These are phyloP conservation scores for Heliothis peltigera DNA, from an alignment of 2,888 invertebrate genomes.

Conservation along the genomic window DNA sequence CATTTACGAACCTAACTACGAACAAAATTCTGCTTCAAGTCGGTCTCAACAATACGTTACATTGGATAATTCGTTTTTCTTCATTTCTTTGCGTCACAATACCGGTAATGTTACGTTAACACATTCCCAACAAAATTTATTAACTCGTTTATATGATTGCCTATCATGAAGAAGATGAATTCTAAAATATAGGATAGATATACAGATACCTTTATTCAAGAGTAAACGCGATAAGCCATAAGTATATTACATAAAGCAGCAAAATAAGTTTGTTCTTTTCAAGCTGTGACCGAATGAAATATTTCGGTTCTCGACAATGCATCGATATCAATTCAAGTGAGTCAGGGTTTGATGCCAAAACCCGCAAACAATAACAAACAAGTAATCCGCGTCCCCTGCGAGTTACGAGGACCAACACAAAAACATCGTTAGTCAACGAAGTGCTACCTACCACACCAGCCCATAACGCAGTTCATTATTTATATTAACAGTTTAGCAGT, in stretches of 20 bases:
- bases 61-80: neutral
- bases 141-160: neutral
- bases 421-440: constrained; percentile 86
- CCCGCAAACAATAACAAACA: constrained; percentile 63
- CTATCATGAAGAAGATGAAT: no score
- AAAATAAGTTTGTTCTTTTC: constrained; percentile 41
- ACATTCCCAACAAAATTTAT: neutral
- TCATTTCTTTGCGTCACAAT: no score
- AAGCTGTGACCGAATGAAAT: constrained; percentile 49
- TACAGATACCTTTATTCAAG: neutral
- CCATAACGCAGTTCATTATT: constrained; percentile 90
- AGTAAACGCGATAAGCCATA: neutral
- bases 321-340: constrained; percentile 57
- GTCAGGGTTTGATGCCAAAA: constrained; percentile 61
- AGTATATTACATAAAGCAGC: neutral
- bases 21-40: neutral
- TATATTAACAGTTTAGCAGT: constrained; percentile 90
- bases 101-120: neutral
- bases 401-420: constrained; percentile 81
- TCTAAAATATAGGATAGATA: neutral
- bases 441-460: constrained; percentile 83
- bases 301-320: constrained; percentile 35
- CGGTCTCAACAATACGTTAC: neutral
- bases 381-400: constrained; percentile 59
- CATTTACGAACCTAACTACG: neutral